Evolutionary conservation across 2,797 vertebrate species (phyloP).

Genomic region (Acanthopagrus latus): DNA sequence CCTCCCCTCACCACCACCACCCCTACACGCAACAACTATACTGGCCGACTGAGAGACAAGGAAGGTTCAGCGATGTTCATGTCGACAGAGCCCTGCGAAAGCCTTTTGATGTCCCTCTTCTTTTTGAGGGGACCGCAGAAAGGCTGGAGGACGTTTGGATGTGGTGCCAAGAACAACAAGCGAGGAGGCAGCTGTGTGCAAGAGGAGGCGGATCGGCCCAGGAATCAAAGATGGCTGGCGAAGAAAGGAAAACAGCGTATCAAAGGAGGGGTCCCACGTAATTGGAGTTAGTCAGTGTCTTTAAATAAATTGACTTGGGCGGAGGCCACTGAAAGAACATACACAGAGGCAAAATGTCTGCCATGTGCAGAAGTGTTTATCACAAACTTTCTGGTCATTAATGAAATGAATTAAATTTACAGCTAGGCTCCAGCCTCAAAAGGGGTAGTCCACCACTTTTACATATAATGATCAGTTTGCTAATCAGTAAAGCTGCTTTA

Average conservation of each 20-base stretch:
- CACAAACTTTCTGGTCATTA: constrained; percentile 39
- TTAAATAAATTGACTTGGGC: constrained; percentile 79
- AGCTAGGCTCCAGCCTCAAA: background rate
- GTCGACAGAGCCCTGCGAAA: constrained; percentile 73
- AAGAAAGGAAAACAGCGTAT: constrained; percentile 82
- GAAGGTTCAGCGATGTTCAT: constrained; percentile 73
- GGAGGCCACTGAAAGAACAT: constrained; percentile 64
- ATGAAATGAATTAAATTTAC: constrained; percentile 23
- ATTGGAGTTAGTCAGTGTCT: constrained; percentile 79
- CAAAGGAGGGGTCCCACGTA: constrained; percentile 77
- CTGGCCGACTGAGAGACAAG: constrained; percentile 60
- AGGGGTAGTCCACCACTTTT: background rate
- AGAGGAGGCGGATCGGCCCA: constrained; percentile 79
- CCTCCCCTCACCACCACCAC: constrained; percentile 3
- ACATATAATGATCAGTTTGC: background rate
- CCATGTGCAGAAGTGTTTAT: constrained; percentile 35
- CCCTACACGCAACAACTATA: constrained; percentile 42
- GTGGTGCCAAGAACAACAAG: constrained; percentile 85
- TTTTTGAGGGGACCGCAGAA: constrained; percentile 80
- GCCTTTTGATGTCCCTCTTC: constrained; percentile 81
- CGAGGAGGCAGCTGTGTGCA: constrained; percentile 83
- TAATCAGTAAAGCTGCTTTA: background rate
- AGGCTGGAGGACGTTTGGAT: constrained; percentile 81
- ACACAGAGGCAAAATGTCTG: constrained; percentile 40
- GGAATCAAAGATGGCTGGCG: constrained; percentile 84